phyloP scores from a whole-genome alignment of 2,888 invertebrate genomes.

The Volucella inanis region DNA sequence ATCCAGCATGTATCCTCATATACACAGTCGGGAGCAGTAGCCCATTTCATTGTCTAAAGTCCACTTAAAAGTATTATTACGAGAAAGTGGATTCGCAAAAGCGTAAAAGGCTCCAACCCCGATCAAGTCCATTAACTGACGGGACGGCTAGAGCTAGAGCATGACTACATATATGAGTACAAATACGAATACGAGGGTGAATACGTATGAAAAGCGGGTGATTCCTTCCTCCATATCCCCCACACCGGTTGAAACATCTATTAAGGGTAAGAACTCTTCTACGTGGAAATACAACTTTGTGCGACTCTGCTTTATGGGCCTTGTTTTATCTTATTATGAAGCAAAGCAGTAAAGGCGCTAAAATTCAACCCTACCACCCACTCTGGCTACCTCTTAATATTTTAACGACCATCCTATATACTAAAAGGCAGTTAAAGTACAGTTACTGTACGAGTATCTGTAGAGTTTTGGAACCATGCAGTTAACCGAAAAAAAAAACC shows the following conservation, averaged over 20 bases:
- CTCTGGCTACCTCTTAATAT: constrained; percentile 51
- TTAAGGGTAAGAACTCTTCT: constrained; percentile 61
- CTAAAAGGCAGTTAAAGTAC: constrained; percentile 72
- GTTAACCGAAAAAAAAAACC: constrained; percentile 39
- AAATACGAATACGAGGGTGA: background rate
- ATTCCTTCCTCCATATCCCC: constrained; percentile 28
- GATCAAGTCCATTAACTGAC: constrained; percentile 72
- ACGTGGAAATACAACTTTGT: constrained; percentile 65
- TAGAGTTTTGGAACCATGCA: constrained; percentile 28
- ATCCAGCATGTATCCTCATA: background rate
- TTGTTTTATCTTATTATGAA: constrained; percentile 71
- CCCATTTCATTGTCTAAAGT: constrained; percentile 73
- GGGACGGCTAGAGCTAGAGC: constrained; percentile 40
- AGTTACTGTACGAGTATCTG: constrained; percentile 10
- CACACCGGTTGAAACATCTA: constrained; percentile 49
- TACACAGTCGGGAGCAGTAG: constrained; percentile 59
- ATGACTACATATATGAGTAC: constrained; percentile 5
- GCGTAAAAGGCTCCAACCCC: constrained; percentile 61
- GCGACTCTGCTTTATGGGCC: constrained; percentile 56
- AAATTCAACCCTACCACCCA: constrained; percentile 12
- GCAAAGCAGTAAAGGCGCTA: constrained; percentile 42
- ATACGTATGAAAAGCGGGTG: constrained; percentile 41
- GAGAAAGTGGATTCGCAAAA: constrained; percentile 70
- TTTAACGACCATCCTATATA: constrained; percentile 66
- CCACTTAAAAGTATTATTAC: constrained; percentile 75